These are phyloP conservation scores for Melospiza georgiana DNA, from an alignment of 2,113 vertebrate species.

Conservation along the genomic window DNA sequence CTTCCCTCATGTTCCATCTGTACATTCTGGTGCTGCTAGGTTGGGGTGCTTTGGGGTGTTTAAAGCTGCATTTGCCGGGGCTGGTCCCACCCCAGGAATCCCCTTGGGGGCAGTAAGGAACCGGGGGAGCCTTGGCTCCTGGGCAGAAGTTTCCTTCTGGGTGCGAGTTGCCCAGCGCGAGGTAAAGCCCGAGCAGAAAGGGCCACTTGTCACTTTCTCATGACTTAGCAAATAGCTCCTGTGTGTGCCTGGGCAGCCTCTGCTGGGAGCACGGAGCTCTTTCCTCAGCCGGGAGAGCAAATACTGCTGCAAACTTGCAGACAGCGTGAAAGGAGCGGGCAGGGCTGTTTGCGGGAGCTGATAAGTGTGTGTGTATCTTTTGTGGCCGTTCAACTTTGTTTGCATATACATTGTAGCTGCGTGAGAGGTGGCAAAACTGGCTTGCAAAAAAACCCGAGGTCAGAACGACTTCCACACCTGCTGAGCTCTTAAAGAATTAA, in stretches of 20 bases:
- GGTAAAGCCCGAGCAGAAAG: background rate
- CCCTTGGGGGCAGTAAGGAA: background rate
- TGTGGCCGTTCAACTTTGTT: background rate
- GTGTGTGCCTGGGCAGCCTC: background rate
- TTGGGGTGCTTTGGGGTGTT: background rate
- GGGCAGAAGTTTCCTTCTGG: background rate
- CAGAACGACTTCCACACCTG: conserved; percentile 22
- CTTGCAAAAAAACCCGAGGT: background rate
- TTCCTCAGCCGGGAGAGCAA: background rate
- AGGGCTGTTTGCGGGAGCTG: background rate
- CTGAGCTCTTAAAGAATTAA: conserved; percentile 13
- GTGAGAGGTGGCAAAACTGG: background rate
- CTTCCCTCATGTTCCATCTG: background rate
- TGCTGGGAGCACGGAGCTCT: background rate
- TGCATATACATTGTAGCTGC: background rate
- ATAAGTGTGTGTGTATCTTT: background rate
- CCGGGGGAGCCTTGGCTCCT: background rate
- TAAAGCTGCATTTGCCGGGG: background rate
- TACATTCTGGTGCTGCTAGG: background rate
- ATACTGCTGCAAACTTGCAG: background rate
- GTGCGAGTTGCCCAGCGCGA: background rate
- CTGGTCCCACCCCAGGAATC: background rate
- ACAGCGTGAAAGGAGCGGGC: background rate
- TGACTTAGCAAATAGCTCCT: background rate
- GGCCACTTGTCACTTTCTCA: background rate